phyloP scores from a whole-genome alignment of 2,797 vertebrate genomes.

The Macrochelys suwanniensis region DNA sequence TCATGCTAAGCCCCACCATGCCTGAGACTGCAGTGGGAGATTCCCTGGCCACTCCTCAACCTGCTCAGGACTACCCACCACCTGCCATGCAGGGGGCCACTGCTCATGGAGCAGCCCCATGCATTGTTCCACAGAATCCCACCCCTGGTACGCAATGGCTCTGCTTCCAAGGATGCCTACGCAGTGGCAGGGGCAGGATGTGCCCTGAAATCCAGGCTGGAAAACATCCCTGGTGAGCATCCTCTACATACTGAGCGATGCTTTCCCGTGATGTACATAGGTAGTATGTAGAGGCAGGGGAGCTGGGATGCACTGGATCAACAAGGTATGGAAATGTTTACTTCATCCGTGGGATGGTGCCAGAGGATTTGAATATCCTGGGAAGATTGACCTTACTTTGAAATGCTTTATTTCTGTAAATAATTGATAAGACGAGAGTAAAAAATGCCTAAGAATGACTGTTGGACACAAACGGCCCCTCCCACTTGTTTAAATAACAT shows the following conservation, averaged over 20 bases:
- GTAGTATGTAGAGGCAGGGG: background rate
- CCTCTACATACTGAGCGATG: background rate
- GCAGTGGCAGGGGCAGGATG: background rate
- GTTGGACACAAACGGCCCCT: slow-evolving; percentile 23
- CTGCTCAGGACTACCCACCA: background rate
- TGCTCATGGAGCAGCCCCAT: background rate
- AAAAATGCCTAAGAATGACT: background rate
- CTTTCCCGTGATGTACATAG: background rate
- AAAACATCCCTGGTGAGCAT: background rate
- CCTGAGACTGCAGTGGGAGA: background rate
- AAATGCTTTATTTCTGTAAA: slow-evolving; percentile 48
- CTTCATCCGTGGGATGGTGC: slow-evolving; percentile 27
- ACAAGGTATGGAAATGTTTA: slow-evolving; percentile 32
- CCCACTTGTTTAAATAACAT: slow-evolving; percentile 16
- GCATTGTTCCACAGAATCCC: background rate
- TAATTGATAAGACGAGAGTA: slow-evolving; percentile 34
- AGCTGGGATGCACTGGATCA: background rate
- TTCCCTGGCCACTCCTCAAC: background rate
- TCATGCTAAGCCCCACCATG: background rate
- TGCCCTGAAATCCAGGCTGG: background rate
- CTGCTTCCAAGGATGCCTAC: background rate
- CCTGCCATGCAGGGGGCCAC: background rate
- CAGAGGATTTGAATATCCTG: slow-evolving; percentile 38
- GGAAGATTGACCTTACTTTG: background rate
- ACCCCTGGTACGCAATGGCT: background rate